These are phyloP conservation scores for Aphidius gifuensis DNA, from an alignment of 1,140 invertebrate species.

Conservation along the genomic window DNA sequence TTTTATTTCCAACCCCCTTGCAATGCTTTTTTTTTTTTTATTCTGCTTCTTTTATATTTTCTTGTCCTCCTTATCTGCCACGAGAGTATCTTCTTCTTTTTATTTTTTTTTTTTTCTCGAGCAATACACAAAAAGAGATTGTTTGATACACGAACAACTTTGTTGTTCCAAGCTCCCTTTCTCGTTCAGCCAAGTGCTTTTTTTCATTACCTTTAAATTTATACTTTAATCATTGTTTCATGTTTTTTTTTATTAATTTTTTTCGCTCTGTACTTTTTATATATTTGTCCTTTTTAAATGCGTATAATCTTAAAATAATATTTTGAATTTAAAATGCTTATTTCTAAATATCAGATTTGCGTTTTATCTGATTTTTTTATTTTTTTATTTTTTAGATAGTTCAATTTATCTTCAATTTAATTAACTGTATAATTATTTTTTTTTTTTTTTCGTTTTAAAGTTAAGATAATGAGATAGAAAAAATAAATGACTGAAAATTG, in stretches of 20 bases:
- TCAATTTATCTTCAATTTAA: neutral
- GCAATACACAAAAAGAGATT: constrained; percentile 13
- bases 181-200: neutral
- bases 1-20: neutral
- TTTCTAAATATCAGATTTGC: too few relatives aligned
- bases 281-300: neutral
- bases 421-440: neutral
- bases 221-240: constrained; percentile 21
- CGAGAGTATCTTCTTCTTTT: neutral
- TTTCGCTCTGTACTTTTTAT: constrained; percentile 3
- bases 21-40: constrained; percentile 2
- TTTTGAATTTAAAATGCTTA: neutral
- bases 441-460: neutral
- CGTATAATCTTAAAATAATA: neutral
- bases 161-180: constrained; percentile 5
- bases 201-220: constrained; percentile 18
- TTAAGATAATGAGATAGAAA: too few relatives aligned
- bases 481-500: neutral
- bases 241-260: constrained; percentile 9
- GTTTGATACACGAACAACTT: constrained; percentile 15
- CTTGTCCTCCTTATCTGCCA: constrained; percentile 5
- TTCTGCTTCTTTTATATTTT: constrained; percentile 6
- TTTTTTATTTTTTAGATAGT: too few relatives aligned
- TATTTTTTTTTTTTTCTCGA: neutral
- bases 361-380: too few relatives aligned